These are phyloP conservation scores for Malurus melanocephalus DNA, from an alignment of 2,113 vertebrate genomes.

Conservation along the genomic window DNA sequence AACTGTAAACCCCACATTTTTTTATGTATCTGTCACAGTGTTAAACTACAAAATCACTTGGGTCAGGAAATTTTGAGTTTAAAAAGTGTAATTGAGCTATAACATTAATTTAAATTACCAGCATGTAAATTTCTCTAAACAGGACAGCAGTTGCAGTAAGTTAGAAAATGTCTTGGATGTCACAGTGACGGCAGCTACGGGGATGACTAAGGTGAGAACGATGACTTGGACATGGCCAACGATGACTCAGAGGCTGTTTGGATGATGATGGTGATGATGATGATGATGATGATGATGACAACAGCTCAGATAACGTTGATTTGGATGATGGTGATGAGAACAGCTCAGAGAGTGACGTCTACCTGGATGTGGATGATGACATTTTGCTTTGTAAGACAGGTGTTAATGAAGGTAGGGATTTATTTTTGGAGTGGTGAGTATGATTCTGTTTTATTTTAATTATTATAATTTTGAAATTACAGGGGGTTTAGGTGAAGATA, in stretches of 20 bases:
- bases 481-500: too few relatives aligned
- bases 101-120: background rate
- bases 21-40: background rate
- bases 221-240: accelerated
- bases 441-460: too few relatives aligned
- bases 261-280: too few relatives aligned
- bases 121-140: background rate
- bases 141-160: background rate
- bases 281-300: too few relatives aligned
- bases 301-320: too few relatives aligned
- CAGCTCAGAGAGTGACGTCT: too few relatives aligned
- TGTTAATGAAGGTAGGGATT: too few relatives aligned
- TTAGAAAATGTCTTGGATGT: background rate
- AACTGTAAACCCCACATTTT: background rate
- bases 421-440: too few relatives aligned
- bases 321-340: too few relatives aligned
- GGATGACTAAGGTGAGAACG: background rate
- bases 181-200: accelerated
- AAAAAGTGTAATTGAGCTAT: background rate
- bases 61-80: background rate
- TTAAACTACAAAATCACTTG: background rate
- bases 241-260: background rate
- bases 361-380: too few relatives aligned
- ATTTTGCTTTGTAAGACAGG: too few relatives aligned
- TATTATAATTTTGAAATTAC: too few relatives aligned